Evolutionary conservation across 1,140 invertebrate genomes (phyloP), one percentile per base, ranked within the genome.

Genomic region (Caligus rogercresseyi): DNA sequence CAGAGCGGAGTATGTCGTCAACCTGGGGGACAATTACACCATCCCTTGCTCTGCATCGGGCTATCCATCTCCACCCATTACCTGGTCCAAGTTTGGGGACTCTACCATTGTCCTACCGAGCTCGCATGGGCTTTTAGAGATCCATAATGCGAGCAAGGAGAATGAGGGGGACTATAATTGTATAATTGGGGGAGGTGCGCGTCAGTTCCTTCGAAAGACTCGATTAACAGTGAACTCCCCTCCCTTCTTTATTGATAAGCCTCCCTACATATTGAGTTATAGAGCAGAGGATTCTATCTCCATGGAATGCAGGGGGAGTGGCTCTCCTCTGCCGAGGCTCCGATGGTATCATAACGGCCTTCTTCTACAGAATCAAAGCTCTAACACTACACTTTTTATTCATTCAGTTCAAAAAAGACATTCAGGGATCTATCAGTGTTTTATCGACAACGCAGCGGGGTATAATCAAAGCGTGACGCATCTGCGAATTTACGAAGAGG

Each of bases 371-470:
- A 74, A 72, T 58, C 81, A 69, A 65, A 66, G 66, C 52, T 67
- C 63, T 23, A 66, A 77, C 26, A 73, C 75, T 2, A 79, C 76
- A 18, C 70, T 87, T 7, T 71, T 75, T 18, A 81, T 91, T 61
- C 75, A 78, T 1, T 77, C 78, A 2, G 82, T 86, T 0, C 80
- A 85, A 68, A 88, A 88, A 69, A 78, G 79, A 1, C 86, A 91
- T 69, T 85, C 86, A 0, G 89, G 90, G 0, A 83, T 90, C 18
- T 83, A 90, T 61, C 88, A 93, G 69, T 90, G 88, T 71, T 86
- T 92, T 67, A 88, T 86, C 0, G 81, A 79, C 64, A 93, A 91
- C 73, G 72, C 77, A n/a, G 77, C 87, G 14, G 87, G 86, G 19
- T 84, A 83, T 61, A 80, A 76, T 15, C 78, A 75, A 7, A 76